Evolutionary conservation across 2,888 invertebrate genomes (phyloP).

Genomic region (Cataglyphis altisquamis): DNA sequence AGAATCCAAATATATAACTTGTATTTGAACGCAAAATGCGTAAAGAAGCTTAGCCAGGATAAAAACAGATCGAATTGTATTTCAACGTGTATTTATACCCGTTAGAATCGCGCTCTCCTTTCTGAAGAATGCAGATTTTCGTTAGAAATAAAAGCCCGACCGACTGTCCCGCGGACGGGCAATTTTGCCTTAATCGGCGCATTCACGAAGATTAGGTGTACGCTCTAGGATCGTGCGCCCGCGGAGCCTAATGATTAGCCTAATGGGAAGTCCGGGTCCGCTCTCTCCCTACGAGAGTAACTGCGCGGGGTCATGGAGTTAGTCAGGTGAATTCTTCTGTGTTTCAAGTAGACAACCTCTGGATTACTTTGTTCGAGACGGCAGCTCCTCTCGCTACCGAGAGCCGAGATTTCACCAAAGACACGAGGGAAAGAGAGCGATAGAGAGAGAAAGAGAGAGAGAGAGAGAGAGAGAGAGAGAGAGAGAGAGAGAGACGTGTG

Average conservation of each 20-base stretch:
- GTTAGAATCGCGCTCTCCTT: not conserved
- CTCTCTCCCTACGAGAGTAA: constrained; percentile 56
- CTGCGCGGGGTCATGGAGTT: constrained; percentile 66
- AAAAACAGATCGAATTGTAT: not conserved
- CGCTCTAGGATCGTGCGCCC: constrained; percentile 59
- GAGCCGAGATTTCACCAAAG: constrained; percentile 47
- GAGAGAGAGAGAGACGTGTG: not conserved
- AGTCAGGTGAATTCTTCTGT: constrained; percentile 69
- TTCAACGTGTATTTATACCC: too few species aligned
- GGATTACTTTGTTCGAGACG: constrained; percentile 56
- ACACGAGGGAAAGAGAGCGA: not conserved
- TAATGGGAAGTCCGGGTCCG: constrained; percentile 73
- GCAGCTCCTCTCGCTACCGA: constrained; percentile 19
- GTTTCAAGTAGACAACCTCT: constrained; percentile 61
- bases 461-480: too few species aligned
- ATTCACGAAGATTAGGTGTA: constrained; percentile 63
- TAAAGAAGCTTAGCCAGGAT: not conserved
- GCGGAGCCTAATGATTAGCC: constrained; percentile 66
- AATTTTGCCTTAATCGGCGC: constrained; percentile 62
- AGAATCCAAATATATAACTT: not conserved
- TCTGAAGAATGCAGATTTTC: constrained; percentile 26
- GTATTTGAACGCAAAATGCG: not conserved
- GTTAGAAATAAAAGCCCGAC: constrained; percentile 38
- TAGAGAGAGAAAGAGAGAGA: not conserved
- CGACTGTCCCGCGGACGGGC: constrained; percentile 43